Percentiles rank a stretch among this genome's conserved stretches.
phyloP scores from a whole-genome alignment of 2,113 vertebrate genomes.

The Stercorarius parasiticus region DNA sequence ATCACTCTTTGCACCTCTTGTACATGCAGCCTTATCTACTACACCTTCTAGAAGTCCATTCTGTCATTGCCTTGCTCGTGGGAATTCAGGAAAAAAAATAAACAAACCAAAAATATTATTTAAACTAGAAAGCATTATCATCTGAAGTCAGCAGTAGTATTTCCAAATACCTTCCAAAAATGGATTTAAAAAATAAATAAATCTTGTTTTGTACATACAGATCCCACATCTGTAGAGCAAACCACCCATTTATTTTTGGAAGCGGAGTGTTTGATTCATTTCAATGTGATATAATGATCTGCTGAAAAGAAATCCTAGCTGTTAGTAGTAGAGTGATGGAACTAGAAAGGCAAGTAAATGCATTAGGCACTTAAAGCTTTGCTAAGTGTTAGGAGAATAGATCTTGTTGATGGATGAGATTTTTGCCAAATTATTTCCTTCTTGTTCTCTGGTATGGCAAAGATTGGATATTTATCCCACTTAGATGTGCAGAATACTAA shows the following conservation, averaged over 20 bases:
- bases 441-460: slow-evolving; percentile 35
- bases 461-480: slow-evolving; percentile 55
- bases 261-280: slow-evolving; percentile 4
- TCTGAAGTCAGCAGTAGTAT: neutral
- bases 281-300: slow-evolving; percentile 35
- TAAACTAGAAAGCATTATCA: neutral
- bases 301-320: slow-evolving; percentile 37
- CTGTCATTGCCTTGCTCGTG: neutral
- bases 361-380: neutral
- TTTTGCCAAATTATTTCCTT: slow-evolving; percentile 63
- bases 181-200: neutral
- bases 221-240: slow-evolving; percentile 22
- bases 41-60: neutral
- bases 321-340: slow-evolving; percentile 31
- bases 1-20: neutral
- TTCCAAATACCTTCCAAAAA: neutral
- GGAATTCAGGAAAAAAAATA: neutral
- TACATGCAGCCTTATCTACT: neutral
- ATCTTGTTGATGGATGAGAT: slow-evolving; percentile 41
- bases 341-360: slow-evolving; percentile 3
- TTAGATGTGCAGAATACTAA: slow-evolving; percentile 38
- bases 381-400: slow-evolving; percentile 16
- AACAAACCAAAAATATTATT: neutral
- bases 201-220: neutral
- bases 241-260: neutral